Evolutionary conservation across 2,113 vertebrate genomes (phyloP).

Genomic region (Halcyon senegalensis): DNA sequence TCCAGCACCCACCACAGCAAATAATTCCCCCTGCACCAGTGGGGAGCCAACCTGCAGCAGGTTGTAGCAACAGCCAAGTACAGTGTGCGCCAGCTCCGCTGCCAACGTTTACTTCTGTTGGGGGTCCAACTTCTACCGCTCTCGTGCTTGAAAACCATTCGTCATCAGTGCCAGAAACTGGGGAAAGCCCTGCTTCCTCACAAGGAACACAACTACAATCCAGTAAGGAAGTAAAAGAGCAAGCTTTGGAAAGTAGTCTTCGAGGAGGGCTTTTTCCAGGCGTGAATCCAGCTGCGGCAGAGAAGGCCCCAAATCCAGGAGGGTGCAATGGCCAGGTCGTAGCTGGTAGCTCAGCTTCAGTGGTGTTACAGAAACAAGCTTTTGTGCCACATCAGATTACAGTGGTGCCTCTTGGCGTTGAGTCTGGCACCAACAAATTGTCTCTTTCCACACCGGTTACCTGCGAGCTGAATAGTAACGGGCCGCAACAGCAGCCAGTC

Average conservation of each 20-base stretch:
- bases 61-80: neutral
- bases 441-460: neutral
- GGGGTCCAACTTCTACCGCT: neutral
- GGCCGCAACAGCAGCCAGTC: neutral
- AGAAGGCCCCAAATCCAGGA: neutral
- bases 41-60: neutral
- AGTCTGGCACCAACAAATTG: neutral
- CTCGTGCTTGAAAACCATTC: neutral
- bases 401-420: neutral
- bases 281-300: neutral
- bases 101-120: neutral
- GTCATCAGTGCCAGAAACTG: neutral
- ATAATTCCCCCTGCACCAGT: neutral
- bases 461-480: neutral
- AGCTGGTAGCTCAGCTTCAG: neutral
- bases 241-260: neutral
- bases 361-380: neutral
- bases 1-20: conserved; percentile 33
- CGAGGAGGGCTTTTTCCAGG: neutral
- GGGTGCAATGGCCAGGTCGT: neutral
- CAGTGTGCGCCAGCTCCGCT: neutral
- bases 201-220: neutral
- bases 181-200: neutral
- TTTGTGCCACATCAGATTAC: neutral
- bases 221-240: neutral